Conservation (phyloP, 2,113 vertebrate genomes). For the Lethenteron camtschaticum region DNA sequence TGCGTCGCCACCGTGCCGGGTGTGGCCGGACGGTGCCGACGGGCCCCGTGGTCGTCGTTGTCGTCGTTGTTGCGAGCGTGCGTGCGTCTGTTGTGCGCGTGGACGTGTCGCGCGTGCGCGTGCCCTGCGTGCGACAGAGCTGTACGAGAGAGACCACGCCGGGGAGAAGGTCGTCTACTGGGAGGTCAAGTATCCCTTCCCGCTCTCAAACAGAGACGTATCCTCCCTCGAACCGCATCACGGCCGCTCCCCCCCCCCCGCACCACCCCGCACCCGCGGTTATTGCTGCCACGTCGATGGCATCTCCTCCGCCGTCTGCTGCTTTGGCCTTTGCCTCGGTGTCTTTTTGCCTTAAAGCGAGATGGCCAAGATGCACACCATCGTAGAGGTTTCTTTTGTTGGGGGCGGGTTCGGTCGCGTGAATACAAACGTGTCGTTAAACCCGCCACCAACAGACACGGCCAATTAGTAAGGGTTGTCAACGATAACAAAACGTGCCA, state of each 20-base stretch:
- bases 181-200: slow-evolving; percentile 73
- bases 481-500: too few species aligned
- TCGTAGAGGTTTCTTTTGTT: too few species aligned
- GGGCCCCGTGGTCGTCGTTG: slow-evolving; percentile 14
- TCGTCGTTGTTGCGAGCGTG: slow-evolving; percentile 10
- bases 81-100: slow-evolving; percentile 22
- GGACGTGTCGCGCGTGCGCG: slow-evolving; percentile 19
- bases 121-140: slow-evolving; percentile 16
- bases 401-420: too few species aligned
- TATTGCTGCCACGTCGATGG: neutral
- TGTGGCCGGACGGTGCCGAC: slow-evolving; percentile 15
- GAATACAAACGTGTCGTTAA: too few species aligned
- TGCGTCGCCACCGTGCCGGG: neutral
- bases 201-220: slow-evolving; percentile 74
- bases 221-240: slow-evolving; percentile 27
- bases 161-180: slow-evolving; percentile 49
- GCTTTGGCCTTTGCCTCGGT: too few species aligned
- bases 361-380: too few species aligned
- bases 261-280: slow-evolving; percentile 8
- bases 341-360: too few species aligned
- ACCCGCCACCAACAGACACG: too few species aligned
- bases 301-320: too few species aligned
- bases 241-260: slow-evolving; percentile 7
- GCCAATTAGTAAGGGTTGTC: too few species aligned
- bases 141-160: slow-evolving; percentile 27